Evolutionary conservation across 2,797 vertebrate species (phyloP).

Genomic region (Toxotes lorentzi): DNA sequence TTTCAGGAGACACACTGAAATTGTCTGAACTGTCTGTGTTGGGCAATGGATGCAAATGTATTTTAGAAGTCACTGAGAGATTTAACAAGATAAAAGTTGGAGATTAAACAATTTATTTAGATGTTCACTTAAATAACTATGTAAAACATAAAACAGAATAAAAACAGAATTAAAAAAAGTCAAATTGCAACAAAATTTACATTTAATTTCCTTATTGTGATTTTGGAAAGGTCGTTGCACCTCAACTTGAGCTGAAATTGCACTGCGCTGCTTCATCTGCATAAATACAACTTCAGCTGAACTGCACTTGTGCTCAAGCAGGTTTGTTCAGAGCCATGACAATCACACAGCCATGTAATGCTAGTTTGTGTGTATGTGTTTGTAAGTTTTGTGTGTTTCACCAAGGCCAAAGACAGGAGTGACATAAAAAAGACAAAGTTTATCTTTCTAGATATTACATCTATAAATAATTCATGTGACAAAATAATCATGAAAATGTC

Average conservation of each 20-base stretch:
- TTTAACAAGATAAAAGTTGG: not conserved
- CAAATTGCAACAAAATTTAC: not conserved
- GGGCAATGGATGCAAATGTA: not conserved
- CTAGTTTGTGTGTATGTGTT: not conserved
- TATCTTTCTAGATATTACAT: slow-evolving; percentile 16
- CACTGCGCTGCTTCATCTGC: not conserved
- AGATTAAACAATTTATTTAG: not conserved
- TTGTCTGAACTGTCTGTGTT: not conserved
- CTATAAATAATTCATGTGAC: slow-evolving; percentile 50
- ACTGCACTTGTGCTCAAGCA: not conserved
- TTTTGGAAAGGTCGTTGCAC: not conserved
- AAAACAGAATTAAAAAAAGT: not conserved
- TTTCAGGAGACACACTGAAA: slow-evolving; percentile 1
- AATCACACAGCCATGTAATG: not conserved
- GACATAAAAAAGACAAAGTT: slow-evolving; percentile 3
- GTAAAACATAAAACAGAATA: not conserved
- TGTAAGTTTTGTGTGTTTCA: not conserved
- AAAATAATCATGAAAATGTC: slow-evolving; percentile 63
- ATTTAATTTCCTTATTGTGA: not conserved
- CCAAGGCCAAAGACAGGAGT: not conserved
- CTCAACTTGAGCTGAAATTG: not conserved
- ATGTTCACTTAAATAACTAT: not conserved
- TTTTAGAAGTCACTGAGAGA: not conserved
- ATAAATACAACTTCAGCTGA: slow-evolving; percentile 7
- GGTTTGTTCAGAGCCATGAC: slow-evolving; percentile 5